These are phyloP conservation scores for Phyllopteryx taeniolatus DNA, from an alignment of 2,113 vertebrate genomes.

Conservation along the genomic window DNA sequence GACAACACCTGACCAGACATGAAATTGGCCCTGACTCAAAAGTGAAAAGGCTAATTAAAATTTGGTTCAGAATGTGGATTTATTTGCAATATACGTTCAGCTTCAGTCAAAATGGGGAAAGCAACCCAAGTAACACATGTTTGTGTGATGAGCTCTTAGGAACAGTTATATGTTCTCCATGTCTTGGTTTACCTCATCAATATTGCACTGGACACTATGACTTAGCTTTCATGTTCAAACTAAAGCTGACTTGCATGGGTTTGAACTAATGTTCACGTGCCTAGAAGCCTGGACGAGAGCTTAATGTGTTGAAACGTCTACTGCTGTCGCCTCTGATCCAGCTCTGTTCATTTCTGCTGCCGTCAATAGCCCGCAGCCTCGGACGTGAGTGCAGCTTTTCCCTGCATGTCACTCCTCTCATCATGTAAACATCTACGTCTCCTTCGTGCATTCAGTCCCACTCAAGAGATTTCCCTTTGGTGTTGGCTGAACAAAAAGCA, in stretches of 20 bases:
- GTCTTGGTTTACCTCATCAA: slow-evolving; percentile 14
- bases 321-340: slow-evolving; percentile 35
- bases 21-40: neutral
- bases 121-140: neutral
- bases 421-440: slow-evolving; percentile 18
- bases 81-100: neutral
- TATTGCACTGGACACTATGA: slow-evolving; percentile 12
- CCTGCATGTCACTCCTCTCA: slow-evolving; percentile 26
- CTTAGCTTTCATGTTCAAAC: slow-evolving; percentile 18
- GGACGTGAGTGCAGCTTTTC: slow-evolving; percentile 14
- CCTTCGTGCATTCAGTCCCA: slow-evolving; percentile 22
- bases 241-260: slow-evolving; percentile 17
- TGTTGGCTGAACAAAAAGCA: neutral
- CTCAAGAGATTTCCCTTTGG: neutral
- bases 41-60: neutral
- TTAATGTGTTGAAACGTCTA: slow-evolving; percentile 50
- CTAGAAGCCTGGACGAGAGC: slow-evolving; percentile 47
- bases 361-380: slow-evolving; percentile 46
- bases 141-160: slow-evolving; percentile 2
- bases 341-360: slow-evolving; percentile 46
- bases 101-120: neutral
- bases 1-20: neutral
- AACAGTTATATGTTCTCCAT: slow-evolving; percentile 8
- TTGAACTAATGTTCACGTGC: slow-evolving; percentile 22
- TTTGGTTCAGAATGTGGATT: neutral